phyloP scores from a whole-genome alignment of 2,888 invertebrate genomes.

The Monochamus alternatus region DNA sequence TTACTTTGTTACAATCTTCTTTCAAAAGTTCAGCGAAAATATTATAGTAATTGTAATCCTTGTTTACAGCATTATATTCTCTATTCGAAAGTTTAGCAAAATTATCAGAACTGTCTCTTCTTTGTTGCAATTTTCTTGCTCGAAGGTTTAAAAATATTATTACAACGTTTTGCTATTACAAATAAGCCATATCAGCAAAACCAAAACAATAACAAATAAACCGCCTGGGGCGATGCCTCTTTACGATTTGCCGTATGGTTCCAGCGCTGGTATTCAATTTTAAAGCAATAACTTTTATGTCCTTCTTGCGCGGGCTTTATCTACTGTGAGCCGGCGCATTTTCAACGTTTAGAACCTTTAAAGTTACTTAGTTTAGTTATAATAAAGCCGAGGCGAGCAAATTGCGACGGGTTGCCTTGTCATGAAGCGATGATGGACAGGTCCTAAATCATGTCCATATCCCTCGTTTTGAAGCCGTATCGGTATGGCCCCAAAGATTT shows the following conservation, averaged over 20 bases:
- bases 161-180: too few relatives aligned
- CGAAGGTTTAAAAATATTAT: too few relatives aligned
- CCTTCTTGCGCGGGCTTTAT: constrained; percentile 6
- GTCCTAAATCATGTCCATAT: constrained; percentile 37
- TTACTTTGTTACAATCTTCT: too few relatives aligned
- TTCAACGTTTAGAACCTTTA: constrained; percentile 40
- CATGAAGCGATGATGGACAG: constrained; percentile 30
- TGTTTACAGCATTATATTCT: too few relatives aligned
- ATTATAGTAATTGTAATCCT: too few relatives aligned
- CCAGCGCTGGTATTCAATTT: constrained; percentile 27
- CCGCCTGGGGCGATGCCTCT: neutral
- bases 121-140: too few relatives aligned
- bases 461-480: constrained; percentile 34
- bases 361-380: constrained; percentile 42
- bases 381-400: constrained; percentile 36
- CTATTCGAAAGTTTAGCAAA: too few relatives aligned
- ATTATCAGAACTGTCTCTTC: too few relatives aligned
- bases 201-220: too few relatives aligned
- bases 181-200: too few relatives aligned
- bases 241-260: constrained; percentile 3
- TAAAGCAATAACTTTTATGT: constrained; percentile 29
- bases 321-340: constrained; percentile 28
- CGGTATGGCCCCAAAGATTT: constrained; percentile 27
- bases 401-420: constrained; percentile 35
- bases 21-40: too few relatives aligned